Base-by-base conservation (phyloP, 1,140 invertebrate genomes). In the Leucophenga varia region DNA sequence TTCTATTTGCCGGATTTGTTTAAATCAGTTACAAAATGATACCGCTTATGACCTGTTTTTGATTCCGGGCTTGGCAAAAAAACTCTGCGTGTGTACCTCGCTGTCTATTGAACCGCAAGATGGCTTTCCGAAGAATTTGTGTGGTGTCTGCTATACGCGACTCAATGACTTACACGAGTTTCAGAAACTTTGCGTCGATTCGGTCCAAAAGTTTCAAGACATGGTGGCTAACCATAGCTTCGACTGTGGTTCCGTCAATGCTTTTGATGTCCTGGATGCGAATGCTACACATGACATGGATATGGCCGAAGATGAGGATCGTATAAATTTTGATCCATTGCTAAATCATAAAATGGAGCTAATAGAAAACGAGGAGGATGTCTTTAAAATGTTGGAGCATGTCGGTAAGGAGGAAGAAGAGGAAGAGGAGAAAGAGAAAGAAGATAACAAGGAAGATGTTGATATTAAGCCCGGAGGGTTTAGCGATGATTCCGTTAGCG, bases 111-210 rank as follows among this genome's bases (percentile, higher is more conserved):
- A 73, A 37, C 70, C 57, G 25, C 54, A 70, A 41, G 70, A 73
- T 52, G 70, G 70, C 16, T 72, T 70, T 21, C 70, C 70, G 9
- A 67, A 61, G 34, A 73, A 72, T 40, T 43, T 73, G 16, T 73
- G 70, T 52, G 67, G 58, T n/a, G 56, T 39, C 30, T 73, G 70
- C 41, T 68, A 68, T 17, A 34, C 60, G 8, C 59, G 61, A 38
- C 58, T 73, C 6, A 70, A 64, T 22, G 70, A 73, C 34, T 48
- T 72, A 54, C 65, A 72, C 9, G 61, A 73, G 18, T 73, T 73
- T 38, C 69, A 72, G 25, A 61, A 57, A 14, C 39, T 64, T 12
- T 73, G 70, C 34, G 61, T 58, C 3, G 69, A 70, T n/a, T 72
- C 70, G 1, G 63, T 70, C 5, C 60, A 68, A 28, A 72, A 70